Evolutionary conservation across 1,140 invertebrate species (phyloP).

Genomic region (Zaprionus taronus): DNA sequence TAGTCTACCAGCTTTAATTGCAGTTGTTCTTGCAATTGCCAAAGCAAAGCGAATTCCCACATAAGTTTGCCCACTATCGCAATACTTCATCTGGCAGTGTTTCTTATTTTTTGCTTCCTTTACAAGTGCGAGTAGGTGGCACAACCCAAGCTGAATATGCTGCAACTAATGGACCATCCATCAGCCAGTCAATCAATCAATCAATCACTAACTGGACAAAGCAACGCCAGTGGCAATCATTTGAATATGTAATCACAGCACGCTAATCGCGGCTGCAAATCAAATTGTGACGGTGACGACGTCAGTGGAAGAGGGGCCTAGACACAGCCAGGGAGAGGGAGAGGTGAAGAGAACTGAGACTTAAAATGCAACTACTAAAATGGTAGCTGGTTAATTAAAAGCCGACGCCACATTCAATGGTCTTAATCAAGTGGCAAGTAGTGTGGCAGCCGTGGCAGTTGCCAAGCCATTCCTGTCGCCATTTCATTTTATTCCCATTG

Average conservation of each 20-base stretch:
- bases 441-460: not conserved
- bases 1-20: not conserved
- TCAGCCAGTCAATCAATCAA: conserved; percentile 59
- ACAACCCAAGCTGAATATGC: conserved; percentile 16
- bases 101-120: conserved; percentile 7
- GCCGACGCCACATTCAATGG: conserved; percentile 26
- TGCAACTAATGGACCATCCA: conserved; percentile 60
- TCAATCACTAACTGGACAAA: conserved; percentile 56
- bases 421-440: conserved; percentile 43
- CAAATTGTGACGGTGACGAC: conserved; percentile 57
- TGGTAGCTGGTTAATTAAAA: conserved; percentile 37
- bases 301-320: conserved; percentile 1
- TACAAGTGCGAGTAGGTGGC: conserved; percentile 15
- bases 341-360: not conserved
- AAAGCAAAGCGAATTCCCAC: conserved; percentile 5
- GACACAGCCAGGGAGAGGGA: not conserved
- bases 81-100: conserved; percentile 5
- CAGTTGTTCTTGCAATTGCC: not conserved
- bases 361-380: conserved; percentile 2
- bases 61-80: conserved; percentile 16
- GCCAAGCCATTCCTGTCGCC: conserved; percentile 44
- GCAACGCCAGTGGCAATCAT: conserved; percentile 71
- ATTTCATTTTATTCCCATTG: conserved; percentile 30
- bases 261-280: conserved; percentile 70
- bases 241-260: conserved; percentile 72